Conservation (phyloP, 2,797 vertebrate genomes). For the Tadarida brasiliensis region DNA sequence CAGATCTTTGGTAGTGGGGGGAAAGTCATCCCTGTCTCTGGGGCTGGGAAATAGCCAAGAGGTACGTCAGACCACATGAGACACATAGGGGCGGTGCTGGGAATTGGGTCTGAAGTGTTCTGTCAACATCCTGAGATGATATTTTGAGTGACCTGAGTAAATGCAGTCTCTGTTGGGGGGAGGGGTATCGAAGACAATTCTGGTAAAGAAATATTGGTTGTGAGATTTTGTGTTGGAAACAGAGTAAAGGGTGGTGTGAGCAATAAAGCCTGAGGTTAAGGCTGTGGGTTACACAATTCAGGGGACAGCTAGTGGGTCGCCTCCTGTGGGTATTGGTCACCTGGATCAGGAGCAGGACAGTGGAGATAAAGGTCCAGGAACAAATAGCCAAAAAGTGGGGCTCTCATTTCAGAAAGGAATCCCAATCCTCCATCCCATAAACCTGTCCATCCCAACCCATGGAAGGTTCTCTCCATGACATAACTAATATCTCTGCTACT, state of each 20-base stretch:
- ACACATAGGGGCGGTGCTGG: too few species aligned
- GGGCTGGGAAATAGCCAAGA: not conserved
- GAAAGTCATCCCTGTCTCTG: not conserved
- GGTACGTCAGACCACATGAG: not conserved
- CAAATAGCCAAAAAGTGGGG: not conserved
- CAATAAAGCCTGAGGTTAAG: not conserved
- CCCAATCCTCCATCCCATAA: not conserved
- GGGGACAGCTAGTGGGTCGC: not conserved
- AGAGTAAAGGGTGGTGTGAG: not conserved
- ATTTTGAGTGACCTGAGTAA: conserved; percentile 43
- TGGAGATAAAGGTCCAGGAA: not conserved
- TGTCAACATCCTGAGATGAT: not conserved
- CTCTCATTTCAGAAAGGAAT: not conserved
- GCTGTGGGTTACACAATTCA: not conserved
- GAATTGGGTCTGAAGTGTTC: not conserved
- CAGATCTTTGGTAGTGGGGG: not conserved
- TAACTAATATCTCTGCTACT: not conserved
- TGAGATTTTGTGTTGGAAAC: conserved; percentile 29
- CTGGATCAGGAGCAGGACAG: not conserved
- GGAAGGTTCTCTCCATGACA: not conserved
- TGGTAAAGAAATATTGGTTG: not conserved
- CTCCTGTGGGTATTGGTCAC: not conserved
- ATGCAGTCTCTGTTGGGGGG: not conserved
- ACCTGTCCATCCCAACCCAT: not conserved
- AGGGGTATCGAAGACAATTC: not conserved